Percentiles rank a stretch among this genome's conserved stretches.
Evolutionary conservation across 1,140 invertebrate species (phyloP).

Genomic region (Pogonus chalceus): DNA sequence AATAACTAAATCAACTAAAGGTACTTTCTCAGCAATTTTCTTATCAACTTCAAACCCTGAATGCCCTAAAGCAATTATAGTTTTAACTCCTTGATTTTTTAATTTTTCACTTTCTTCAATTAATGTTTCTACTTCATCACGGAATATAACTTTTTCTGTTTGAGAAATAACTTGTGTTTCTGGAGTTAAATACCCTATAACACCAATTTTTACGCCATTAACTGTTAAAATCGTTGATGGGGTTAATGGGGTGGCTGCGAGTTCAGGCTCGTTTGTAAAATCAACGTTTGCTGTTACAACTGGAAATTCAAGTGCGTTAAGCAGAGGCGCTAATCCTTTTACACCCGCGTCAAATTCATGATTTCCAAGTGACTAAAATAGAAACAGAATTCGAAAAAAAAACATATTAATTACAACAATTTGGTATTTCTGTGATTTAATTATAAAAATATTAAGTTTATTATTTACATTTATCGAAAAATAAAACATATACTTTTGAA

Average conservation of each 20-base stretch:
- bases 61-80: conserved; percentile 83
- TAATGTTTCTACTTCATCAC: conserved; percentile 63
- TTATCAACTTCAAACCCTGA: conserved; percentile 74
- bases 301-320: conserved; percentile 62
- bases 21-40: conserved; percentile 65
- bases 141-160: conserved; percentile 54
- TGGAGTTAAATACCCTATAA: conserved; percentile 81
- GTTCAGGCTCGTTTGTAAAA: conserved; percentile 47
- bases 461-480: too few species aligned
- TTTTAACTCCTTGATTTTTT: conserved; percentile 56
- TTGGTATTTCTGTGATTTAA: too few species aligned
- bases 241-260: conserved; percentile 39
- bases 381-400: too few species aligned
- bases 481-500: too few species aligned
- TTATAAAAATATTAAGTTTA: too few species aligned
- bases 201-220: conserved; percentile 56
- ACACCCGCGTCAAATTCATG: conserved; percentile 87
- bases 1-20: conserved; percentile 78
- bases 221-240: conserved; percentile 59
- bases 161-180: conserved; percentile 62
- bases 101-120: conserved; percentile 54
- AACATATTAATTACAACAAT: too few species aligned
- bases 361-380: conserved; percentile 88
- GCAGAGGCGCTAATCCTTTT: conserved; percentile 62
- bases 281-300: conserved; percentile 71